Conservation (phyloP, 2,113 vertebrate genomes). For the Pachyramphus minor region DNA sequence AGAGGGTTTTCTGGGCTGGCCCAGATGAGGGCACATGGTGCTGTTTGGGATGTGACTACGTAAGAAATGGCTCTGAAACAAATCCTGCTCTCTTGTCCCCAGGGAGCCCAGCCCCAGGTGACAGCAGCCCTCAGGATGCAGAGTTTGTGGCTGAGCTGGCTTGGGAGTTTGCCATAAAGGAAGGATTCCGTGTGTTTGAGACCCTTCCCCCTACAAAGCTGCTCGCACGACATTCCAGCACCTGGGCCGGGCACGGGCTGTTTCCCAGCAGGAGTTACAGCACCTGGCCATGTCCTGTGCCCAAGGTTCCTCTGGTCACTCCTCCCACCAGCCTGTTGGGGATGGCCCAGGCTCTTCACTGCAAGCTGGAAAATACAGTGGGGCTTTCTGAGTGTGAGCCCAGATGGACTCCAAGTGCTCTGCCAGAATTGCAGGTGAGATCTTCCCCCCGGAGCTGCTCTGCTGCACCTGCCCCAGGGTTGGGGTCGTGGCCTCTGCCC, state of each 20-base stretch:
- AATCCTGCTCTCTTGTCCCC: neutral
- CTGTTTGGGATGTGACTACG: neutral
- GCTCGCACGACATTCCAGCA: neutral
- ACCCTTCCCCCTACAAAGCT: constrained; percentile 7
- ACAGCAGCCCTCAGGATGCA: constrained; percentile 14
- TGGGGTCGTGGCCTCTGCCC: neutral
- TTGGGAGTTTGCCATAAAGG: constrained; percentile 84
- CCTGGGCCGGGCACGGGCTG: neutral
- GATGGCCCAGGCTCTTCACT: neutral
- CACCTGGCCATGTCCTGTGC: neutral
- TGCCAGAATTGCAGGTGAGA: constrained; percentile 67
- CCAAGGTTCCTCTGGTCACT: neutral
- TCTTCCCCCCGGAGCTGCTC: neutral
- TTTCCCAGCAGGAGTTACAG: neutral
- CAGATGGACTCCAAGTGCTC: constrained; percentile 1
- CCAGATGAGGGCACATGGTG: neutral
- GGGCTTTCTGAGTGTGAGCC: neutral
- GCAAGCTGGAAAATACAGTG: neutral
- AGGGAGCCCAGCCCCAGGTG: constrained; percentile 63
- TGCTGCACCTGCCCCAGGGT: neutral
- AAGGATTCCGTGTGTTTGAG: constrained; percentile 85
- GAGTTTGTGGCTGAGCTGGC: constrained; percentile 73
- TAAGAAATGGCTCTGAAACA: accelerated
- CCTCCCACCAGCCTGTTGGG: neutral
- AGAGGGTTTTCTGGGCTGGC: neutral